Conservation (phyloP, 2,113 vertebrate genomes). For the Solenodon paradoxus region DNA sequence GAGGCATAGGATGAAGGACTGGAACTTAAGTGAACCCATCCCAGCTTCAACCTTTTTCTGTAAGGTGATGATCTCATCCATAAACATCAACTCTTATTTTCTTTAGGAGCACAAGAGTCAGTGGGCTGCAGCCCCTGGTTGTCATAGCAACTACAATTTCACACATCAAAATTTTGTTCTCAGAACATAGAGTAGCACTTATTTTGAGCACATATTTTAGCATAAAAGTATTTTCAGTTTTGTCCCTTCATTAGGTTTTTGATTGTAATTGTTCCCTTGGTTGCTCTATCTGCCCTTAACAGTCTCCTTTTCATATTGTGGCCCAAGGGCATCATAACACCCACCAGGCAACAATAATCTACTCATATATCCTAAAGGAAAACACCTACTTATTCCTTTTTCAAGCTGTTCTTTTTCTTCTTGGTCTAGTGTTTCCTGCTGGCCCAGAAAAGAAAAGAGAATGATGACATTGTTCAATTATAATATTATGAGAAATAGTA, state of each 20-base stretch:
- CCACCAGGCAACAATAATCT: background rate
- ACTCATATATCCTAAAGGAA: conserved; percentile 9
- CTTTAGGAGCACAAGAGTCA: conserved; percentile 45
- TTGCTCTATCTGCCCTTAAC: conserved; percentile 25
- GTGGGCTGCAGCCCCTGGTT: conserved; percentile 61
- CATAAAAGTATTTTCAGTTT: conserved; percentile 27
- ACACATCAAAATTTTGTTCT: conserved; percentile 71
- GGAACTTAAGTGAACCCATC: background rate
- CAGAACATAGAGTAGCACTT: conserved; percentile 35
- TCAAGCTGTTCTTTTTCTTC: background rate
- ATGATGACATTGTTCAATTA: background rate
- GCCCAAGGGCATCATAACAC: conserved; percentile 22
- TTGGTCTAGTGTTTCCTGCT: background rate
- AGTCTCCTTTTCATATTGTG: conserved; percentile 32
- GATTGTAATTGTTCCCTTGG: conserved; percentile 18
- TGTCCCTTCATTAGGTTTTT: conserved; percentile 15
- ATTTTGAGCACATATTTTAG: conserved; percentile 48
- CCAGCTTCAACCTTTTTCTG: background rate
- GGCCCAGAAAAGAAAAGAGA: background rate
- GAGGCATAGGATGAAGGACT: background rate
- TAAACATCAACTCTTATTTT: conserved; percentile 66
- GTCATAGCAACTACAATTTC: conserved; percentile 70
- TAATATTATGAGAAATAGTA: background rate
- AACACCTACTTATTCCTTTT: conserved; percentile 9
- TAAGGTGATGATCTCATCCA: conserved; percentile 34